Percentiles rank a stretch among this genome's conserved stretches.
phyloP scores from a whole-genome alignment of 2,888 invertebrate species.

The Magallana nippona region DNA sequence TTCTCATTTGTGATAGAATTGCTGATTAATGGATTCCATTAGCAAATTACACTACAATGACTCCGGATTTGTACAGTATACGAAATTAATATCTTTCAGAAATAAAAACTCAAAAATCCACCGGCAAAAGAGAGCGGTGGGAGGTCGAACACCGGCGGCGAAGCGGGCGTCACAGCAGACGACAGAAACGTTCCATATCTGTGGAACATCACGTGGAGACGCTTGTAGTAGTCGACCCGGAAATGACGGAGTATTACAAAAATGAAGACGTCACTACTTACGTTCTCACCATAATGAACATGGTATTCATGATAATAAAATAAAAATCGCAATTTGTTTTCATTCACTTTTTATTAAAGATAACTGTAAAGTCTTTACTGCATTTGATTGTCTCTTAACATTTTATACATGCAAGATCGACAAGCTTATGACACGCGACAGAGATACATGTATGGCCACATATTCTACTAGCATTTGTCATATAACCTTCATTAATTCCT shows the following conservation, averaged over 20 bases:
- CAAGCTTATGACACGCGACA: no score
- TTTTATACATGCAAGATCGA: no score
- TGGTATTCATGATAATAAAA: constrained; percentile 83
- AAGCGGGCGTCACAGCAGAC: constrained; percentile 47
- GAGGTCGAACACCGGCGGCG: constrained; percentile 57
- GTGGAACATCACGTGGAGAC: constrained; percentile 86
- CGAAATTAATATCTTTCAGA: neutral
- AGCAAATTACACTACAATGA: constrained; percentile 21
- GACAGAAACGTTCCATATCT: constrained; percentile 77
- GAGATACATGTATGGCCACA: no score
- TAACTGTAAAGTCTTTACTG: no score
- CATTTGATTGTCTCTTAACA: no score
- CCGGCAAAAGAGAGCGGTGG: constrained; percentile 65
- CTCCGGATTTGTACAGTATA: neutral
- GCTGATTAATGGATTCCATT: neutral
- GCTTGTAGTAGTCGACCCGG: constrained; percentile 91
- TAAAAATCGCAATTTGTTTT: neutral
- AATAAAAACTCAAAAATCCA: constrained; percentile 46
- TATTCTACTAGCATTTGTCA: neutral
- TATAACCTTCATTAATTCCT: constrained; percentile 42
- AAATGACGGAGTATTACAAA: constrained; percentile 92
- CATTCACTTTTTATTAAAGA: neutral
- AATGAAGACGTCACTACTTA: constrained; percentile 91
- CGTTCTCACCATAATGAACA: constrained; percentile 94
- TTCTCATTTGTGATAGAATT: neutral